Evolutionary conservation across 2,888 invertebrate species (phyloP).

Genomic region (Ferdinandea cuprea): DNA sequence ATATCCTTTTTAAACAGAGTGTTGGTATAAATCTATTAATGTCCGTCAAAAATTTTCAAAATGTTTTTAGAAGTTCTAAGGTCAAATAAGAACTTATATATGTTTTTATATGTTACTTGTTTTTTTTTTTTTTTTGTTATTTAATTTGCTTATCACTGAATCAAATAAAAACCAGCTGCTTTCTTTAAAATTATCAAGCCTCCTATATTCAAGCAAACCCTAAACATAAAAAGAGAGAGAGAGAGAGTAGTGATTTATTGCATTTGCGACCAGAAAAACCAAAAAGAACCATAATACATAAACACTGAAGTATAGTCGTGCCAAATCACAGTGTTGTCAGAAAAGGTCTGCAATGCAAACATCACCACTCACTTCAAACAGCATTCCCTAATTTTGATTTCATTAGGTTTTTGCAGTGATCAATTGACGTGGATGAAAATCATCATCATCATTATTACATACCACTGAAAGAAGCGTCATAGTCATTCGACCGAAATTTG

Average conservation of each 20-base stretch:
- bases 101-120: too few relatives aligned
- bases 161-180: conserved; percentile 48
- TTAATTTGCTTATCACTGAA: not conserved
- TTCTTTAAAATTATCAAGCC: conserved; percentile 39
- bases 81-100: too few relatives aligned
- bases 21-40: too few relatives aligned
- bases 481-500: conserved; percentile 58
- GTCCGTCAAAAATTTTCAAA: too few relatives aligned
- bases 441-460: conserved; percentile 62
- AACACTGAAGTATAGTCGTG: conserved; percentile 40
- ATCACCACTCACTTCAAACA: conserved; percentile 50
- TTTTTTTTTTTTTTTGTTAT: too few relatives aligned
- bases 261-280: conserved; percentile 50
- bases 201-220: conserved; percentile 16
- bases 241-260: conserved; percentile 66
- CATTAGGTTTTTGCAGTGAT: conserved; percentile 61
- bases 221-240: conserved; percentile 16
- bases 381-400: conserved; percentile 70
- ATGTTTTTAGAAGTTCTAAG: not conserved
- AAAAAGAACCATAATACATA: conserved; percentile 36
- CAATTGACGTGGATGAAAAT: conserved; percentile 66
- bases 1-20: too few relatives aligned
- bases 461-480: conserved; percentile 66
- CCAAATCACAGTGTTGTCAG: conserved; percentile 21
- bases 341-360: conserved; percentile 7